Evolutionary conservation across 1,140 invertebrate genomes (phyloP), one percentile per base, ranked within the genome.

Genomic region (Bradynema listronoti): DNA sequence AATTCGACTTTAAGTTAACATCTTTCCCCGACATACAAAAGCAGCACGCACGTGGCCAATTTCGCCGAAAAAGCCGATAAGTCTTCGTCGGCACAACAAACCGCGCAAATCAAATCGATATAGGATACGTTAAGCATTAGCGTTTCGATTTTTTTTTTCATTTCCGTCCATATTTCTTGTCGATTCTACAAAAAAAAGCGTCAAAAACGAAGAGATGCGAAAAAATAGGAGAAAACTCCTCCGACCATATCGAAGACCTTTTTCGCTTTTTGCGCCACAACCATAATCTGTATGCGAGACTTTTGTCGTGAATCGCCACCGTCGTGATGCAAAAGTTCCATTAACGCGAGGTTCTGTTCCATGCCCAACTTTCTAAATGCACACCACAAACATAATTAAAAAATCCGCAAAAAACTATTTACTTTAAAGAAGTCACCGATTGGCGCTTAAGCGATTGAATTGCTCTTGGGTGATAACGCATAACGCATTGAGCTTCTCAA

Each of bases 61-160:
- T 63, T 63, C 32, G 58, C 32, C 30, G 61, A 63, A 27, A 63
- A 63, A n/a, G 45, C 24, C n/a, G 61, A 65, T 27, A 63, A 45
- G 6, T 63, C 61, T 9, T 49, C 59, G 30, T 45, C 47, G 6
- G 61, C 61, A 56, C 61, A 66, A 19, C 43, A 63, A 19, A 63
- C 50, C 1, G 62, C 49, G 36, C 61, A 63, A 2, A 63, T 4
- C 24, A 57, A 42, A 42, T 57, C 56, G 36, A 57, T 56, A 16
- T 42, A 47, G 29, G 33, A 25, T 11, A 49, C 56, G 22, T 14
- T 16, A 27, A 19, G 29, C 1, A 53, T 4, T 56, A 6, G 22
- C 22, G 16, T 56, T 56, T 6, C 1, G 7, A 53, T 5, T 19
- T n/a, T 14, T 54, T 46, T 54, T n/a, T 1, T 11, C 19, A 6